Base-by-base conservation (phyloP, 2,888 invertebrate genomes). In the Atrina japonica region DNA sequence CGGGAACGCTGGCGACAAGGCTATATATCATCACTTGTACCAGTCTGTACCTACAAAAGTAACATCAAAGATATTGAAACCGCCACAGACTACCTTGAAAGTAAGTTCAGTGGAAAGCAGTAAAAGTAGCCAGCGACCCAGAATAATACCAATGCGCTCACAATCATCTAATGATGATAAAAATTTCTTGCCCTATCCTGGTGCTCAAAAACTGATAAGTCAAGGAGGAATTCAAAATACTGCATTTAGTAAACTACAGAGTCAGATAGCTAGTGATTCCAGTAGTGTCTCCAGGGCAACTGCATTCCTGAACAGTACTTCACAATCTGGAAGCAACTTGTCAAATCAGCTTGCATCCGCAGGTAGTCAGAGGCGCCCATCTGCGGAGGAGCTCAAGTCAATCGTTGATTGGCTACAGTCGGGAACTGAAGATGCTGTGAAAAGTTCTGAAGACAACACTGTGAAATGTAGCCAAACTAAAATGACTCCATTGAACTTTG, bases 381-480 rank as follows among this genome's bases (percentile, higher is more conserved):
- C 71, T 3, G 66, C 66, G 23, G 71, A 72, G n/a, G 71, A 72
- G 30, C 64, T 72, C 23, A 55, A 72, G 23, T 58, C 63, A 23
- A 72, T 72, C 53, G 71, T 72, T 27, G 71, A 72, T 45, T 72
- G 71, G 71, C 43, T 72, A 29, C 71, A 72, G 53, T 43, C 61
- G n/a, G 71, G 71, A 21, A 72, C 71, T n/a, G 71, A 72, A 35
- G 71, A 72, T 72, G 71, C 66, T 40, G 47, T 56, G 21, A 45
- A 35, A 11, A 35, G 35, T 49, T 21, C 47, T 21, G 3, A 27
- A 35, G 25, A 35, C 45, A 27, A n/a, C 30, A 5, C 16, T 25
- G 18, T 58, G 49, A 47, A 23, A n/a, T n/a, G n/a, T n/a, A n/a
- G n/a, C 41, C 9, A 47, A 58, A 14, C 40, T 40, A 7, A 21